phyloP scores from a whole-genome alignment of 2,888 invertebrate species.

The Ceraclea dissimilis region DNA sequence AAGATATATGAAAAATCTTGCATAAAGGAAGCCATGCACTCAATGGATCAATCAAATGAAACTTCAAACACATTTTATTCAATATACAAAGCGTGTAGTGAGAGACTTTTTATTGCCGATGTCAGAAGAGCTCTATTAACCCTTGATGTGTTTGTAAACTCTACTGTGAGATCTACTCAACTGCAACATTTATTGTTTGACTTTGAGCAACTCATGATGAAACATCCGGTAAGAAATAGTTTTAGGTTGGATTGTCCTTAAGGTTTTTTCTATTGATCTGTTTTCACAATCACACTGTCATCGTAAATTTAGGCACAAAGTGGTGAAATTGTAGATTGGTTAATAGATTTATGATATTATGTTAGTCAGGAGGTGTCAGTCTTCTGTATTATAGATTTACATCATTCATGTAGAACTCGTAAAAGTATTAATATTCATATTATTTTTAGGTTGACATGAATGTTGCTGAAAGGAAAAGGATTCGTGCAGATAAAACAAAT shows the following conservation, averaged over 20 bases:
- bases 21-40: background rate
- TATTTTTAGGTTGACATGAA: background rate
- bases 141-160: background rate
- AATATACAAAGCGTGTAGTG: background rate
- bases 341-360: too few relatives aligned
- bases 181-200: background rate
- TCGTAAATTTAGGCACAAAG: too few relatives aligned
- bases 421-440: too few relatives aligned
- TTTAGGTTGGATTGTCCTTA: too few relatives aligned
- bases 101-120: background rate
- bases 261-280: too few relatives aligned
- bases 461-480: background rate
- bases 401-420: too few relatives aligned
- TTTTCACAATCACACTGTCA: too few relatives aligned
- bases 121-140: background rate
- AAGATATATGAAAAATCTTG: conserved; percentile 1
- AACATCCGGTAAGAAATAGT: background rate
- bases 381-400: too few relatives aligned
- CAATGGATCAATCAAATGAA: background rate
- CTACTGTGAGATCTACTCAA: too few relatives aligned
- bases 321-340: too few relatives aligned
- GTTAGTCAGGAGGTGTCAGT: too few relatives aligned
- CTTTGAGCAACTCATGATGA: background rate
- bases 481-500: background rate
- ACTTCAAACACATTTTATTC: background rate